Evolutionary conservation across 2,888 invertebrate genomes (phyloP).

Genomic region (Dexiosoma caninum): DNA sequence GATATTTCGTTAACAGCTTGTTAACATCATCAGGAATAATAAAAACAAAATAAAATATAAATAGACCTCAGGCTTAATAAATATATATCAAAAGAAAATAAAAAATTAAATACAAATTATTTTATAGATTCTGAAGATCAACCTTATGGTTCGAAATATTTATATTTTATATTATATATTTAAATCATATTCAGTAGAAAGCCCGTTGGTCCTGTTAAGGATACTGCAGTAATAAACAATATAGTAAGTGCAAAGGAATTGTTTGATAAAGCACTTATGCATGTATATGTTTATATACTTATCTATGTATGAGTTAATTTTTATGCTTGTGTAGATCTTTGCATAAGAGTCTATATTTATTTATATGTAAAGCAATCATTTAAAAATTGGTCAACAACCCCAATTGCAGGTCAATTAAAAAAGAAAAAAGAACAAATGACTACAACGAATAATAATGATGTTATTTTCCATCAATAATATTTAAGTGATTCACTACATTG

Average conservation of each 20-base stretch:
- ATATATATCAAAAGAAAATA: no score
- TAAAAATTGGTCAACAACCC: constrained; percentile 61
- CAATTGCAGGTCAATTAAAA: constrained; percentile 60
- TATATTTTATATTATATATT: no score
- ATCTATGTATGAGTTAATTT: background rate
- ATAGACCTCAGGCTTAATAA: no score
- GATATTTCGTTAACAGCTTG: no score
- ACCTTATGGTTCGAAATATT: no score
- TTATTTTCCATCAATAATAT: constrained; percentile 38
- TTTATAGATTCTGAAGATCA: no score
- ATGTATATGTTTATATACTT: background rate
- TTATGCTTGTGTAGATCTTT: background rate
- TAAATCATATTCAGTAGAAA: no score
- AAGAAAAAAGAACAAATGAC: constrained; percentile 29
- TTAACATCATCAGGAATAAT: no score
- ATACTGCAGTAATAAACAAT: constrained; percentile 37
- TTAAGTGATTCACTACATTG: background rate
- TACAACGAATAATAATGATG: constrained; percentile 35
- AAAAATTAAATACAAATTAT: no score
- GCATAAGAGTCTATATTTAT: background rate
- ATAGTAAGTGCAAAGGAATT: constrained; percentile 51
- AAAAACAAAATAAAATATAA: no score
- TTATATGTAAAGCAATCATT: constrained; percentile 32
- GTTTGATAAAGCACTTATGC: constrained; percentile 26
- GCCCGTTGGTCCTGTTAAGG: constrained; percentile 19